Percentiles rank a stretch among this genome's conserved stretches.
These are phyloP conservation scores for Rhingia rostrata DNA, from an alignment of 2,888 invertebrate species.

Conservation along the genomic window DNA sequence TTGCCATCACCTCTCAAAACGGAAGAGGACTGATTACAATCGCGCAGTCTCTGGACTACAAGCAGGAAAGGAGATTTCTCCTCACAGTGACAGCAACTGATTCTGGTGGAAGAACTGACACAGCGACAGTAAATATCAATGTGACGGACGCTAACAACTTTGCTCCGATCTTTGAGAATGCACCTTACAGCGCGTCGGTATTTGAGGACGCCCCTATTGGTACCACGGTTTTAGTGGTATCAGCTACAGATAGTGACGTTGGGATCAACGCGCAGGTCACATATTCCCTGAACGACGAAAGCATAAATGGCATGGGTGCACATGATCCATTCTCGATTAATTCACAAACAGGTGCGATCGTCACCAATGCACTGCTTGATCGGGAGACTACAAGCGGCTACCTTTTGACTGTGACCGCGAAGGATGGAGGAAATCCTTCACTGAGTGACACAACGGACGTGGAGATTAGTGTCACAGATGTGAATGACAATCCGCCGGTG, in stretches of 20 bases:
- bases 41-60: conserved; percentile 95
- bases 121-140: conserved; percentile 95
- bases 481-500: conserved; percentile 96
- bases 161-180: conserved; percentile 95
- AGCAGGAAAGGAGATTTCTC: conserved; percentile 93
- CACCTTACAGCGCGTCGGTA: conserved; percentile 94
- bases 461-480: conserved; percentile 96
- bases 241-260: conserved; percentile 96
- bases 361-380: conserved; percentile 92
- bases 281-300: conserved; percentile 89
- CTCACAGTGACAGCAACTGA: conserved; percentile 95
- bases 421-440: conserved; percentile 95
- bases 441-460: conserved; percentile 97
- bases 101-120: conserved; percentile 93
- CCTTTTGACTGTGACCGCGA: conserved; percentile 94
- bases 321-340: conserved; percentile 93
- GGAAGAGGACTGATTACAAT: conserved; percentile 93
- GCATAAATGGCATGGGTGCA: conserved; percentile 84
- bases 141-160: conserved; percentile 97
- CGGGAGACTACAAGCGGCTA: conserved; percentile 92
- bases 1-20: conserved; percentile 95
- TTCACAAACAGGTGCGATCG: conserved; percentile 95
- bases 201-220: conserved; percentile 97
- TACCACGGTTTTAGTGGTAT: conserved; percentile 94
- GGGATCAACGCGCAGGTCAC: conserved; percentile 96